Evolutionary conservation across 2,113 vertebrate species (phyloP).

Genomic region (Nipponia nippon): DNA sequence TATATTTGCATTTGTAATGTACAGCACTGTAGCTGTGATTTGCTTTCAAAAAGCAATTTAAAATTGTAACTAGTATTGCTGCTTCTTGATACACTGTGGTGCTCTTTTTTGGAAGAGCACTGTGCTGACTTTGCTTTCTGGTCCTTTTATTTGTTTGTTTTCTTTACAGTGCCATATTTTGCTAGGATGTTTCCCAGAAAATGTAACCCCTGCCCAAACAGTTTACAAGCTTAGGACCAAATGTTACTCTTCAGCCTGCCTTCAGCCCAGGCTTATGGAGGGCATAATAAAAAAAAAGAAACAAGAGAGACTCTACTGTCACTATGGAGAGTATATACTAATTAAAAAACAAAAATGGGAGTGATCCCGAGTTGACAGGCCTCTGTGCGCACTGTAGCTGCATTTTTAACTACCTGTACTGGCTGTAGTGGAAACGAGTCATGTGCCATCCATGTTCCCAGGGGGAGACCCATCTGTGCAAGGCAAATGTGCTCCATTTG

Average conservation of each 20-base stretch:
- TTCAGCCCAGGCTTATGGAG: neutral
- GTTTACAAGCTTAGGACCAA: neutral
- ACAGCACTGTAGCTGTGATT: conserved; percentile 29
- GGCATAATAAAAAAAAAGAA: neutral
- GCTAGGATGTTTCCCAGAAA: neutral
- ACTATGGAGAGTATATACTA: neutral
- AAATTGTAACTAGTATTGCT: neutral
- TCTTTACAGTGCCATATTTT: neutral
- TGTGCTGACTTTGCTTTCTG: neutral
- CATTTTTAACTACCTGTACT: neutral
- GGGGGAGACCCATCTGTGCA: neutral
- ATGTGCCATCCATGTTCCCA: neutral
- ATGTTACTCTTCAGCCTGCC: neutral
- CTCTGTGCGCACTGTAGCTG: neutral
- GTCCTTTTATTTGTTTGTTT: neutral
- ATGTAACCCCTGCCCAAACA: neutral
- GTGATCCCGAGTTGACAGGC: neutral
- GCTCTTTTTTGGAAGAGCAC: neutral
- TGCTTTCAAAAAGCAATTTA: conserved; percentile 41
- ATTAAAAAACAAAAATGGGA: neutral
- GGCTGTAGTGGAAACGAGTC: neutral
- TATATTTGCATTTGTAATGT: conserved; percentile 44
- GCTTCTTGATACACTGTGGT: neutral
- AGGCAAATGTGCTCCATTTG: neutral
- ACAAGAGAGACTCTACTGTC: neutral